A percentile compares a stretch with the other conserved stretches of the same genome.
Conservation (phyloP, 2,113 vertebrate genomes). For the Heterocephalus glaber region DNA sequence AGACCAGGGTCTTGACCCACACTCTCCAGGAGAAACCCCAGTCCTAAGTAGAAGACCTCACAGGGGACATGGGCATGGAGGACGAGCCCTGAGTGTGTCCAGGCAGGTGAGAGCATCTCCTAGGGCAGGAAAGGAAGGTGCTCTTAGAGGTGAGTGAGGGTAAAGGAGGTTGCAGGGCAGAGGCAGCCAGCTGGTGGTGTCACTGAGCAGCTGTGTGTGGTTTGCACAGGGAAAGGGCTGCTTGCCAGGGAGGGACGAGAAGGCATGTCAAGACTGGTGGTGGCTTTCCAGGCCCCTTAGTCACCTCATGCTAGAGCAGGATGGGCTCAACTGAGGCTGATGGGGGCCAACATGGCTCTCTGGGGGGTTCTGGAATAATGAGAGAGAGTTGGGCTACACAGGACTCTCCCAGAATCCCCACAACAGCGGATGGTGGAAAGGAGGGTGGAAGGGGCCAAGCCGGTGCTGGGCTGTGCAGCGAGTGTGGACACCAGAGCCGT, state of each 20-base stretch:
- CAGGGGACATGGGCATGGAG: neutral
- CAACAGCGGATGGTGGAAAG: constrained; percentile 91
- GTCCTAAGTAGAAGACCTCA: neutral
- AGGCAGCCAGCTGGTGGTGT: no score
- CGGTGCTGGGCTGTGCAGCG: constrained; percentile 87
- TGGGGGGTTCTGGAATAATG: neutral
- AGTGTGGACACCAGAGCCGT: constrained; percentile 83
- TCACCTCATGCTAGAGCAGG: no score
- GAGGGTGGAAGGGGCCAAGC: constrained; percentile 86
- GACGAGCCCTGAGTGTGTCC: no score
- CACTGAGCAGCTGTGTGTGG: neutral
- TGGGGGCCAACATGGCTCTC: neutral
- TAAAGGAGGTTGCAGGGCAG: neutral
- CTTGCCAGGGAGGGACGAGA: neutral
- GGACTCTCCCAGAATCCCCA: constrained; percentile 92
- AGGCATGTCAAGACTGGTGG: neutral
- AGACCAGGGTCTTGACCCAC: neutral
- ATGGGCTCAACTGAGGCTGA: neutral
- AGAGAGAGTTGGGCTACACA: constrained; percentile 63
- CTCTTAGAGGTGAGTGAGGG: neutral
- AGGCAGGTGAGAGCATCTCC: no score
- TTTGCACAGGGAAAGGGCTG: no score
- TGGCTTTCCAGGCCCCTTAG: neutral
- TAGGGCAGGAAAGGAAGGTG: neutral
- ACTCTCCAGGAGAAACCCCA: neutral